Percentiles rank a stretch among this genome's conserved stretches.
These are phyloP conservation scores for Anastrepha ludens DNA, from an alignment of 1,140 invertebrate genomes.

Conservation along the genomic window DNA sequence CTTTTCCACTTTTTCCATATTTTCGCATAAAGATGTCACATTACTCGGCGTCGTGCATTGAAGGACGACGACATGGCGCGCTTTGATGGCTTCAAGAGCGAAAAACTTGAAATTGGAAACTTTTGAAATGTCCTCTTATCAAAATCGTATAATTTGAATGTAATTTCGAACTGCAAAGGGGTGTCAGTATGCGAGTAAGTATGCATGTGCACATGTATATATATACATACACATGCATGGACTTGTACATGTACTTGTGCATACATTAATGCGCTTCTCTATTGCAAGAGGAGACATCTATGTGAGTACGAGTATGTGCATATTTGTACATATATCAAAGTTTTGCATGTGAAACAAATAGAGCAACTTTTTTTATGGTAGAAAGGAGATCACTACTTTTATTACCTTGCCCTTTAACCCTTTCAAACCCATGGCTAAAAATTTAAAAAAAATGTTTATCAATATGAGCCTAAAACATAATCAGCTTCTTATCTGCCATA, in stretches of 20 bases:
- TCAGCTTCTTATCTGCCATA: too few relatives aligned
- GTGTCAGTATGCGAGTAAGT: not conserved
- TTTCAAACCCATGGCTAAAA: too few relatives aligned
- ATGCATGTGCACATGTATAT: not conserved
- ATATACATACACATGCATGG: not conserved
- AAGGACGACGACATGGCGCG: not conserved
- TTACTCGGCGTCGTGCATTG: not conserved
- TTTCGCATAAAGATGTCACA: constrained; percentile 52
- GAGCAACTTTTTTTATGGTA: too few relatives aligned
- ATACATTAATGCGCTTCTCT: too few relatives aligned
- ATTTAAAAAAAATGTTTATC: too few relatives aligned
- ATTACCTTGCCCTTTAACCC: too few relatives aligned
- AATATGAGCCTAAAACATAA: too few relatives aligned
- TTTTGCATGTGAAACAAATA: too few relatives aligned
- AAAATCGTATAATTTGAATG: constrained; percentile 74
- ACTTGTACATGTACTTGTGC: too few relatives aligned
- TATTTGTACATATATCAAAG: not conserved
- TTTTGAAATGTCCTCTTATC: constrained; percentile 73
- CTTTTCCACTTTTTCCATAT: constrained; percentile 63
- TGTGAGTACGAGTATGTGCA: not conserved
- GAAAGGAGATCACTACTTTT: too few relatives aligned
- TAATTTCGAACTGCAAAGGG: constrained; percentile 69
- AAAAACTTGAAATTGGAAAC: constrained; percentile 73
- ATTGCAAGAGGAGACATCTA: not conserved
- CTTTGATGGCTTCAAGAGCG: constrained; percentile 63